These are phyloP conservation scores for Capitella teleta DNA, from an alignment of 1,140 invertebrate genomes.

Conservation along the genomic window DNA sequence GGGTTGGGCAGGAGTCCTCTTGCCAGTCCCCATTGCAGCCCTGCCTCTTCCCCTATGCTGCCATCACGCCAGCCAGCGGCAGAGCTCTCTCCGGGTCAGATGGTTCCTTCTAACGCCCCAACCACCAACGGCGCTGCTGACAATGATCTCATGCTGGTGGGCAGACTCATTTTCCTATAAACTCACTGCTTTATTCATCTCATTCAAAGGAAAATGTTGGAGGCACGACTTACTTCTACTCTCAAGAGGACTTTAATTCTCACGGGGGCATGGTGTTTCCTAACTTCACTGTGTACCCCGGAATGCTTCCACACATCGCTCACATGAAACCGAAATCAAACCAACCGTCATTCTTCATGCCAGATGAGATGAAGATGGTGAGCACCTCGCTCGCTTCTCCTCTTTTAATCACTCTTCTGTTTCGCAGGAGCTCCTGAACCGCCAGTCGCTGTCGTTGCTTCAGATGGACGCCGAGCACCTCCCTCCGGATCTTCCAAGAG, in stretches of 20 bases:
- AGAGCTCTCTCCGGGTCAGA: background rate
- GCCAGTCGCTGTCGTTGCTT: conserved; percentile 60
- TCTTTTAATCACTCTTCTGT: background rate
- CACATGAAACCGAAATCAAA: conserved; percentile 41
- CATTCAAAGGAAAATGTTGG: conserved; percentile 70
- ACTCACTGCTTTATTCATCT: background rate
- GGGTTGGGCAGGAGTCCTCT: conserved; percentile 1
- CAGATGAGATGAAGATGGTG: conserved; percentile 56
- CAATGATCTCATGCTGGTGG: no score
- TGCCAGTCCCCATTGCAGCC: conserved; percentile 1
- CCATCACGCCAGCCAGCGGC: background rate
- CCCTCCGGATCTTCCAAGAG: conserved; percentile 62
- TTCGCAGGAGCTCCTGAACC: conserved; percentile 57
- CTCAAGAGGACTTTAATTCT: conserved; percentile 39
- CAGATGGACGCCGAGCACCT: conserved; percentile 54
- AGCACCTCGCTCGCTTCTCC: background rate
- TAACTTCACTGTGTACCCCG: conserved; percentile 53
- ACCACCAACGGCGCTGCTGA: no score
- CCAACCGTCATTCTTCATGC: conserved; percentile 55
- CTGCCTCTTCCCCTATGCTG: background rate
- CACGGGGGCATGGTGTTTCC: conserved; percentile 27
- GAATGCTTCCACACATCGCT: conserved; percentile 52
- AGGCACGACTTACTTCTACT: conserved; percentile 86
- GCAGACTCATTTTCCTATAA: background rate
- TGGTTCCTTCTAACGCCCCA: background rate